A percentile compares a stretch with the other conserved stretches of the same genome.
phyloP scores from a whole-genome alignment of 1,140 invertebrate species.

The Hylaeus anthracinus region DNA sequence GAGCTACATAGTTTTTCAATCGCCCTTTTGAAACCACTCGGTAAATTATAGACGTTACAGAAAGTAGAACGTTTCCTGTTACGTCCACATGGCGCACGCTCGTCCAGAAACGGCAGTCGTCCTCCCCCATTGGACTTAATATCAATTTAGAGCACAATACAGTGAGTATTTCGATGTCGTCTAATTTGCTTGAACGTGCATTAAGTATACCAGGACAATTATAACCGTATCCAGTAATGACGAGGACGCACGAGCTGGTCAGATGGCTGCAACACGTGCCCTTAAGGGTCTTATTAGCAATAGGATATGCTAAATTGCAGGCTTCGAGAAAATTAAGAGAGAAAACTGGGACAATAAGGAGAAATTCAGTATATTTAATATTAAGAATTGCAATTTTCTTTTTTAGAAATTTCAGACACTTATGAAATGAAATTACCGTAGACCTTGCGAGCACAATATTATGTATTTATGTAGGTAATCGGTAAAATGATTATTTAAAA shows the following conservation, averaged over 20 bases:
- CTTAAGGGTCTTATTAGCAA: slow-evolving; percentile 68
- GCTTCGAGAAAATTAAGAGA: neutral
- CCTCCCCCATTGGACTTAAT: slow-evolving; percentile 29
- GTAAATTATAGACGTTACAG: slow-evolving; percentile 24
- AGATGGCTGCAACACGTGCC: slow-evolving; percentile 25
- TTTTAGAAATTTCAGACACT: no score
- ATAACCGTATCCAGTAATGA: slow-evolving; percentile 54
- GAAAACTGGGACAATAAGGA: neutral
- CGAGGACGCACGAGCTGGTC: slow-evolving; percentile 41
- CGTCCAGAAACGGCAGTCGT: slow-evolving; percentile 15
- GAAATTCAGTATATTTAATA: no score
- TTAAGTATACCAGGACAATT: slow-evolving; percentile 52
- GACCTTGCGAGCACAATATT: no score
- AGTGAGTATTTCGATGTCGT: slow-evolving; percentile 45
- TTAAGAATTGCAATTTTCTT: no score
- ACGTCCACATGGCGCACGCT: slow-evolving; percentile 29
- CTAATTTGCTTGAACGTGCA: slow-evolving; percentile 43
- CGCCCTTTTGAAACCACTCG: neutral
- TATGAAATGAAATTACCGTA: no score
- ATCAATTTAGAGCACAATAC: slow-evolving; percentile 46
- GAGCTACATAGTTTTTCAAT: neutral
- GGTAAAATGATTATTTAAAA: no score
- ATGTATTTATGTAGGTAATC: no score
- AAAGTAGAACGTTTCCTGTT: slow-evolving; percentile 9
- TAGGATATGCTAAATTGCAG: slow-evolving; percentile 34